phyloP scores from a whole-genome alignment of 2,113 vertebrate genomes.

The Malaclemys terrapin region DNA sequence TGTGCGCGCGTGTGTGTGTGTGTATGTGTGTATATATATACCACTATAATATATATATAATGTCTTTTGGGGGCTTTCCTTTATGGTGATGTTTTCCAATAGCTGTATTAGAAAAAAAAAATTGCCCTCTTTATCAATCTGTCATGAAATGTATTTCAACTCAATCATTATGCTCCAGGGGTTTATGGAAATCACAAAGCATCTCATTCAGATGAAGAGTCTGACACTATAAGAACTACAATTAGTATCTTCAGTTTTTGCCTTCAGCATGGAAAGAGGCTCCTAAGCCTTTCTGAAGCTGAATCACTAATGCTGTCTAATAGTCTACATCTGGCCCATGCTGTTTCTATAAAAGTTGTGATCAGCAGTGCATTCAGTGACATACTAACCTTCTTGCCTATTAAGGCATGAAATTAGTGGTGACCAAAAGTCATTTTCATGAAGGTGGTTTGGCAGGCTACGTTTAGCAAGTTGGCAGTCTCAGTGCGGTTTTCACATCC shows the following conservation, averaged over 20 bases:
- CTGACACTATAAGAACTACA: constrained; percentile 72
- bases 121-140: constrained; percentile 77
- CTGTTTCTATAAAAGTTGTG: constrained; percentile 41
- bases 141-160: constrained; percentile 79
- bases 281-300: constrained; percentile 67
- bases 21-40: constrained; percentile 2
- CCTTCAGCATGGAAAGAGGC: constrained; percentile 67
- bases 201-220: constrained; percentile 78
- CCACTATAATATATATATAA: neutral
- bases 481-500: neutral
- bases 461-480: neutral
- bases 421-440: neutral
- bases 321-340: constrained; percentile 73
- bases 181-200: constrained; percentile 75
- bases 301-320: constrained; percentile 75
- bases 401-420: neutral
- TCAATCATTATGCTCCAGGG: constrained; percentile 74
- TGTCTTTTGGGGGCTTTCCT: neutral
- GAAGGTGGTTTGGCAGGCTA: neutral
- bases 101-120: constrained; percentile 67
- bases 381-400: constrained; percentile 11
- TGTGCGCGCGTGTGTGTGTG: too few relatives aligned
- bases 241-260: constrained; percentile 80
- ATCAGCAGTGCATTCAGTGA: neutral
- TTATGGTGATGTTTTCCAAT: constrained; percentile 64